These are phyloP conservation scores for Caenorhabditis angaria DNA, from an alignment of 2,888 invertebrate genomes.

Conservation along the genomic window DNA sequence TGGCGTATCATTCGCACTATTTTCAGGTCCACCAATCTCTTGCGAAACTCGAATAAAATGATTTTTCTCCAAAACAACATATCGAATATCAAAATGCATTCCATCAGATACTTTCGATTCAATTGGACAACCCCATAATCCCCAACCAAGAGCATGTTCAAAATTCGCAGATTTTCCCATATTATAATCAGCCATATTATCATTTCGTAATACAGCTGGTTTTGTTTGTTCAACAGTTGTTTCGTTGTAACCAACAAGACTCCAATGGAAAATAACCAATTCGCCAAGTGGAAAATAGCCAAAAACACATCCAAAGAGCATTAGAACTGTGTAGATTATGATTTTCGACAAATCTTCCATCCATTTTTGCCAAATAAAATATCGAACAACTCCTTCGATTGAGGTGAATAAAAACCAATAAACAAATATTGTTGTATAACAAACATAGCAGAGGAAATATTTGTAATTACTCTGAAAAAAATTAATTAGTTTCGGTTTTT, in stretches of 20 bases:
- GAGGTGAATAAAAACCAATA: constrained; percentile 47
- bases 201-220: constrained; percentile 53
- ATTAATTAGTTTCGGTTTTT: neutral
- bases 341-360: constrained; percentile 36
- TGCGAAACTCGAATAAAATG: neutral
- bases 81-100: constrained; percentile 55
- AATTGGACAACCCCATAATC: constrained; percentile 60
- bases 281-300: constrained; percentile 59
- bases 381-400: constrained; percentile 54
- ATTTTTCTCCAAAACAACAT: neutral
- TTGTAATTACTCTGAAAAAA: constrained; percentile 58
- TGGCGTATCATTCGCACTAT: too few relatives aligned
- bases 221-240: constrained; percentile 68
- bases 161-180: constrained; percentile 54
- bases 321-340: constrained; percentile 33
- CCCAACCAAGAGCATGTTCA: constrained; percentile 59
- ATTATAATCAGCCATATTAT: constrained; percentile 58
- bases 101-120: constrained; percentile 54
- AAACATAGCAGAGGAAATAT: constrained; percentile 60
- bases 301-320: constrained; percentile 10
- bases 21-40: too few relatives aligned
- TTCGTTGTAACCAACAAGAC: constrained; percentile 57
- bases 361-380: constrained; percentile 52
- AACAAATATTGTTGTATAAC: constrained; percentile 50
- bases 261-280: constrained; percentile 52